These are phyloP conservation scores for Busseola fusca DNA, from an alignment of 2,888 invertebrate genomes.

Conservation along the genomic window DNA sequence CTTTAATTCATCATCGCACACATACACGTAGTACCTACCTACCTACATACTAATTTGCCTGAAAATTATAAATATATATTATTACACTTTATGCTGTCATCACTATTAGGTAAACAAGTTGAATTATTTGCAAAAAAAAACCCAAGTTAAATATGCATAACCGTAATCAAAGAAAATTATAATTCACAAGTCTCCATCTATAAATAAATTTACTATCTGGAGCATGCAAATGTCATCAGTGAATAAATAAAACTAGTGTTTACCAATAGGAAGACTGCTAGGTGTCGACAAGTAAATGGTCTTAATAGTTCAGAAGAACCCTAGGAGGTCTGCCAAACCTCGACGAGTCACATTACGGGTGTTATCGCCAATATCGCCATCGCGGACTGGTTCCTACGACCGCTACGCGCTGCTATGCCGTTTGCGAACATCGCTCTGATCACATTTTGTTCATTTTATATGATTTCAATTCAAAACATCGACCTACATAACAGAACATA, in stretches of 20 bases:
- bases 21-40: neutral
- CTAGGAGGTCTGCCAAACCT: slow-evolving; percentile 66
- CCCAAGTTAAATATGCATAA: slow-evolving; percentile 2
- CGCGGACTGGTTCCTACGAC: slow-evolving; percentile 61
- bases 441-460: slow-evolving; percentile 55
- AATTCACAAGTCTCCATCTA: slow-evolving; percentile 28
- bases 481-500: slow-evolving; percentile 46
- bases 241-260: slow-evolving; percentile 29
- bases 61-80: neutral
- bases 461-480: slow-evolving; percentile 51
- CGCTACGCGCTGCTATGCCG: slow-evolving; percentile 57
- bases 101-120: neutral
- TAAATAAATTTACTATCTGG: slow-evolving; percentile 31
- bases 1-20: neutral
- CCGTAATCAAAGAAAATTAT: slow-evolving; percentile 26
- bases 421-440: slow-evolving; percentile 54
- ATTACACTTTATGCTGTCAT: neutral
- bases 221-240: slow-evolving; percentile 41
- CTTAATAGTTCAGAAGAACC: slow-evolving; percentile 31
- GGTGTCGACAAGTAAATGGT: slow-evolving; percentile 17
- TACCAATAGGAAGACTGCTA: slow-evolving; percentile 24
- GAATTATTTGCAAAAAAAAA: slow-evolving; percentile 5
- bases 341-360: slow-evolving; percentile 48
- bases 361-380: slow-evolving; percentile 58
- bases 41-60: neutral